phyloP scores from a whole-genome alignment of 2,888 invertebrate genomes.

The Polietes domitor region DNA sequence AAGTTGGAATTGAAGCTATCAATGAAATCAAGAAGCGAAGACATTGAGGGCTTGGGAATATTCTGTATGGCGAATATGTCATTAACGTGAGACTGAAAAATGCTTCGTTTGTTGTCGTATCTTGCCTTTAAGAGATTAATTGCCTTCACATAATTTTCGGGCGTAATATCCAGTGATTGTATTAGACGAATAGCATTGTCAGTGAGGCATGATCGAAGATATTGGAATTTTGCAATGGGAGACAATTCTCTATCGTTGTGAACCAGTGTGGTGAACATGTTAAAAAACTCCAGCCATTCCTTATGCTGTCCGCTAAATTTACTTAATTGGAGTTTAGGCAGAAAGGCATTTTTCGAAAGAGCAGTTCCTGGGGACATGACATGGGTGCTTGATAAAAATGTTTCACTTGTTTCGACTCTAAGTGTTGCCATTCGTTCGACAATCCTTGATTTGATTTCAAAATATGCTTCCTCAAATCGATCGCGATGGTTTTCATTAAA shows the following conservation, averaged over 20 bases:
- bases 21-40: constrained; percentile 57
- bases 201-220: constrained; percentile 50
- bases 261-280: constrained; percentile 60
- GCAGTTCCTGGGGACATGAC: too few relatives aligned
- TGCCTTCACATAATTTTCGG: constrained; percentile 66
- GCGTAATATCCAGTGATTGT: constrained; percentile 58
- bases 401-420: too few relatives aligned
- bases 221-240: constrained; percentile 61
- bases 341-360: too few relatives aligned
- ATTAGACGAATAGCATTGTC: constrained; percentile 58
- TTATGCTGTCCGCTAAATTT: constrained; percentile 57
- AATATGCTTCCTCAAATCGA: too few relatives aligned
- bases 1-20: constrained; percentile 58
- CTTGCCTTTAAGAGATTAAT: constrained; percentile 59
- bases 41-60: constrained; percentile 54
- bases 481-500: too few relatives aligned
- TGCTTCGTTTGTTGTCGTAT: constrained; percentile 67
- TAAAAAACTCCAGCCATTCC: constrained; percentile 61
- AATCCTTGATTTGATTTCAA: too few relatives aligned
- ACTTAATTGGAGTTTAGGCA: constrained; percentile 62
- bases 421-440: too few relatives aligned
- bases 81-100: constrained; percentile 67
- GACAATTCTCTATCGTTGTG: constrained; percentile 49
- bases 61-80: constrained; percentile 60
- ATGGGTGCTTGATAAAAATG: too few relatives aligned